Evolutionary conservation across 1,140 invertebrate species (phyloP), one percentile per base, ranked within the genome.

Genomic region (Leptinotarsa undecemlineata): DNA sequence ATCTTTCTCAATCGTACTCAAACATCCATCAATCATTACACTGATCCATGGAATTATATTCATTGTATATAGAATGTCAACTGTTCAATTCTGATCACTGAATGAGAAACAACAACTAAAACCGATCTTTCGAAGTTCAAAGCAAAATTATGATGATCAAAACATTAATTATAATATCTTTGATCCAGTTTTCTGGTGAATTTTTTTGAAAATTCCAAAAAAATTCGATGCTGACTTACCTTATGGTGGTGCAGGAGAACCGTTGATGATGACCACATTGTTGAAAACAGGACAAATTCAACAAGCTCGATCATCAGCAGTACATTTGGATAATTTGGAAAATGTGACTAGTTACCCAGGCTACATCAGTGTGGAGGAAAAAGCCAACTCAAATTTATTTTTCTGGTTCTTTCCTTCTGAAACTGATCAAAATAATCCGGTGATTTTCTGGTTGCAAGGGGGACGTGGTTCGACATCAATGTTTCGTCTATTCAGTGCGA

Each of bases 341-440:
- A 72, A 74, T 33, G 68, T 73, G 20, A 33, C 71, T 51, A 78
- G 77, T 79, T 88, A 92, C 81, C 87, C 91, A 48, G 92, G 92
- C 47, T 93, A 89, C 80, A 87, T 94, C 19, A 94, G 92, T 2
- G 90, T 93, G 3, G 88, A 94, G 79, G 86, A 89, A 82, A 81
- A 83, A 3, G 88, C 85, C 75, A 87, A 90, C 77, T 91, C 90
- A 4, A 92, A 93, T 84, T 83, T 92, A 74, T 94, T 92, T 83
- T 93, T 94, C 84, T 94, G 92, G 92, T 93, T 91, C 82, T 92
- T 94, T 80, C 91, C 91, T n/a, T 86, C 91, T 2, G 85, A 88
- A 77, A 84, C 79, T 8, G 80, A 85, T 62, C 82, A 82, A 64
- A 82, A 82, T 19, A 88, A 88, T 13, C 93, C 92, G 15, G 87